Evolutionary conservation across 2,113 vertebrate genomes (phyloP), one percentile per base, ranked within the genome.

Genomic region (Lethenteron camtschaticum): DNA sequence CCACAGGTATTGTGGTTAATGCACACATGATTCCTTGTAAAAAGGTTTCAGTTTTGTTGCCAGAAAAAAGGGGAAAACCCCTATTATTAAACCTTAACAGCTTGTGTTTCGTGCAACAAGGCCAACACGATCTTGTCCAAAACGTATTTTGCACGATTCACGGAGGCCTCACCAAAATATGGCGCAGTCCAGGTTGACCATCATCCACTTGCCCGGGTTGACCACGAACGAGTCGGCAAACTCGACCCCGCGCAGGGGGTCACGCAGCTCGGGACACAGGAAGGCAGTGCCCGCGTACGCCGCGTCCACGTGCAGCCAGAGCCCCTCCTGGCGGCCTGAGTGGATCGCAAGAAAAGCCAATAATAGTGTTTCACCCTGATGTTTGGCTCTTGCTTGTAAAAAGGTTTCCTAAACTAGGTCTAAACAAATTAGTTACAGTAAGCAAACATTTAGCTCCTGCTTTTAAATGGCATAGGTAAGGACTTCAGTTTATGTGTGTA

Each of bases 201-300:
- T 92, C 94, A 97, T 94, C 94, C 94, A 97, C 77, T 97, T 97
- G 20, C 90, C 89, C 56, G 89, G 88, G 69, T 97, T 97, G 70
- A 96, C 96, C 70, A 87, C 83, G 73, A 97, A 97, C 1, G 94
- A 97, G 75, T 96, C 79, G 0, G 88, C 85, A 4, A 80, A 84
- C 69, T 92, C 84, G 0, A 96, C 76, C 68, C 94, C 94, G 12
- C 80, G 73, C 73, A 94, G 80, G 68, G 88, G 87, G 8, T 76
- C 77, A 12, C 89, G 83, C 69, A 89, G 85, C 75, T 97, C 94
- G 0, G 90, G 89, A 73, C 94, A 97, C 12, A 97, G 75, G 74
- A 94, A 94, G 16, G 94, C 91, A 4, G 91, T 87, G 57, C 91
- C 94, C 2, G 91, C 94, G 2, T 97, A 97, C 0, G 94, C 94